phyloP scores from a whole-genome alignment of 2,888 invertebrate species.

The Phortica magna region DNA sequence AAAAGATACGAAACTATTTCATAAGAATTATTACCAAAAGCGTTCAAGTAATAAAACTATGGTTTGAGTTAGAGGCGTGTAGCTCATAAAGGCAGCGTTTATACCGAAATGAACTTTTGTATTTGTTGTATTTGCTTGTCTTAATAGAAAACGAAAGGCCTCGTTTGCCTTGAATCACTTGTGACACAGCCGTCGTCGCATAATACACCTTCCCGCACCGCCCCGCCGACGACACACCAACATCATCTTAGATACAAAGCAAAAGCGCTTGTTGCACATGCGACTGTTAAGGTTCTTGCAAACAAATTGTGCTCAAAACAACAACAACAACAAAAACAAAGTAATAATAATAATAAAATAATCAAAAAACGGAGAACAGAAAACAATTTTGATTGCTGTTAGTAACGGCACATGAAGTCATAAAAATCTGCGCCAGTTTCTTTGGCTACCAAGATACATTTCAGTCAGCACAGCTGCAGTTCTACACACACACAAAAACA shows the following conservation, averaged over 20 bases:
- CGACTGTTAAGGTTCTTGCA: background rate
- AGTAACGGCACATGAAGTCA: background rate
- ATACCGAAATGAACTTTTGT: background rate
- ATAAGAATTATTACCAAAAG: no score
- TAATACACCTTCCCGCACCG: no score
- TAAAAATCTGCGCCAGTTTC: background rate
- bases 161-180: conserved; percentile 56
- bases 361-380: background rate
- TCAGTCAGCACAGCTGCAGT: background rate
- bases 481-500: background rate
- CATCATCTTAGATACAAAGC: no score
- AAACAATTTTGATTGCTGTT: background rate
- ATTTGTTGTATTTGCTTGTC: background rate
- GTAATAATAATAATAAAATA: background rate
- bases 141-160: conserved; percentile 59
- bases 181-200: background rate
- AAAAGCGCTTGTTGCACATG: background rate
- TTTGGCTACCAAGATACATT: background rate
- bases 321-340: background rate
- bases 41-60: no score
- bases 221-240: no score
- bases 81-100: background rate
- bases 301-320: background rate
- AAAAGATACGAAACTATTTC: no score
- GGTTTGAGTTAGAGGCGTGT: background rate